phyloP scores from a whole-genome alignment of 2,113 vertebrate species.

The Bufo gargarizans region DNA sequence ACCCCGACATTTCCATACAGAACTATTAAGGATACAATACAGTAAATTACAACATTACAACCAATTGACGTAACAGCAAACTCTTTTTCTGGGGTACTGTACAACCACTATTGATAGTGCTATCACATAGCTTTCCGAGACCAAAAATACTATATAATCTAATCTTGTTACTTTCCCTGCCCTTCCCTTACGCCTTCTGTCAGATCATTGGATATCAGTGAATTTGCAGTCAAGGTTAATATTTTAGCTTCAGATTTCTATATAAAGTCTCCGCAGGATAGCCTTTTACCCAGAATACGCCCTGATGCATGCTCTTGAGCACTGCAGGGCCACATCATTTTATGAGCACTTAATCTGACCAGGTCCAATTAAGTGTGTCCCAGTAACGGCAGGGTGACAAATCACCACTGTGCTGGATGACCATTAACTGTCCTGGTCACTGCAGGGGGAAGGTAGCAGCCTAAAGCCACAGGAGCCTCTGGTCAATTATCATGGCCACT shows the following conservation, averaged over 20 bases:
- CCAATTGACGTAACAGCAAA: no score
- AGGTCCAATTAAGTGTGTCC: neutral
- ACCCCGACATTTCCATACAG: no score
- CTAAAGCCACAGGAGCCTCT: constrained; percentile 5
- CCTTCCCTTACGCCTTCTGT: no score
- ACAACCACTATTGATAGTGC: no score
- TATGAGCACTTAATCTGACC: neutral
- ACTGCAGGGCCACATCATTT: neutral
- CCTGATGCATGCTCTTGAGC: neutral
- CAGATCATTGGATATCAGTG: neutral
- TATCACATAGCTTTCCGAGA: neutral
- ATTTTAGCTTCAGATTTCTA: neutral
- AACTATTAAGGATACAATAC: no score
- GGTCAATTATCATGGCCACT: constrained; percentile 34
- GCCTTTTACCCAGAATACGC: neutral
- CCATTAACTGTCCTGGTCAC: constrained; percentile 46
- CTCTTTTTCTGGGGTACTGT: no score
- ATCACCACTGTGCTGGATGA: neutral
- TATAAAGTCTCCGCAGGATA: neutral
- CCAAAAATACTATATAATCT: neutral
- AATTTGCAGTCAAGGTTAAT: neutral
- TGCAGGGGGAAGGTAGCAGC: neutral
- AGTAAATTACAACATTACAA: no score
- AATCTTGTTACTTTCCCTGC: neutral
- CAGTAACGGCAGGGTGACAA: neutral